phyloP scores from a whole-genome alignment of 2,797 vertebrate genomes.

The Vultur gryphus region DNA sequence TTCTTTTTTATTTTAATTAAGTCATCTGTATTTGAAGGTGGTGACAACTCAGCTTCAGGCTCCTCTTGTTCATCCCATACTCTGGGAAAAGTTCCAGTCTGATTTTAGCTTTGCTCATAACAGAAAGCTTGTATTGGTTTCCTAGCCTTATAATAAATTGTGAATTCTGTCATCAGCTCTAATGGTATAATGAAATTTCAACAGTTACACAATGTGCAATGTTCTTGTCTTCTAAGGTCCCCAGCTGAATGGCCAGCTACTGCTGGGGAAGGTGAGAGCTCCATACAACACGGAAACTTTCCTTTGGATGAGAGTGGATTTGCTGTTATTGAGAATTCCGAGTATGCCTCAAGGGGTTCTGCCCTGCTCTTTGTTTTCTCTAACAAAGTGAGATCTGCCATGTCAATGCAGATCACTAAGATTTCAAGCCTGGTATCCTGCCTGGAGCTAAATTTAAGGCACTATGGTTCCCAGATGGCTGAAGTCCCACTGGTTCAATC shows the following conservation, averaged over 20 bases:
- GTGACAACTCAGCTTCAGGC: conserved; percentile 57
- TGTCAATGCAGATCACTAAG: neutral
- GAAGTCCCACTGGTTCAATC: neutral
- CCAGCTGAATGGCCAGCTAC: neutral
- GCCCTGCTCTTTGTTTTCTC: neutral
- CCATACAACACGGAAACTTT: neutral
- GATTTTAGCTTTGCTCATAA: conserved; percentile 57
- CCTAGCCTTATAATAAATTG: conserved; percentile 17
- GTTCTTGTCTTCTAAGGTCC: neutral
- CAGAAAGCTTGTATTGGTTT: conserved; percentile 45
- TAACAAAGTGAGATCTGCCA: neutral
- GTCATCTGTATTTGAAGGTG: conserved; percentile 64
- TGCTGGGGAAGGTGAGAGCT: neutral
- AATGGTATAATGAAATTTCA: conserved; percentile 30
- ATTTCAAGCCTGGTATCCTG: neutral
- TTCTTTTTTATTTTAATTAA: conserved; percentile 61
- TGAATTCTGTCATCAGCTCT: conserved; percentile 45
- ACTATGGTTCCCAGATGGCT: neutral
- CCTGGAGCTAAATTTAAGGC: neutral
- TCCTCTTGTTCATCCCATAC: conserved; percentile 31
- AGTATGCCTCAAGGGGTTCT: neutral
- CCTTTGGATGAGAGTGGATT: neutral
- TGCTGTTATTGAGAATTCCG: neutral
- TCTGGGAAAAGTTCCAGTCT: conserved; percentile 58
- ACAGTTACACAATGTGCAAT: neutral